These are phyloP conservation scores for Drosophila tristis DNA, from an alignment of 1,140 invertebrate genomes.

Conservation along the genomic window DNA sequence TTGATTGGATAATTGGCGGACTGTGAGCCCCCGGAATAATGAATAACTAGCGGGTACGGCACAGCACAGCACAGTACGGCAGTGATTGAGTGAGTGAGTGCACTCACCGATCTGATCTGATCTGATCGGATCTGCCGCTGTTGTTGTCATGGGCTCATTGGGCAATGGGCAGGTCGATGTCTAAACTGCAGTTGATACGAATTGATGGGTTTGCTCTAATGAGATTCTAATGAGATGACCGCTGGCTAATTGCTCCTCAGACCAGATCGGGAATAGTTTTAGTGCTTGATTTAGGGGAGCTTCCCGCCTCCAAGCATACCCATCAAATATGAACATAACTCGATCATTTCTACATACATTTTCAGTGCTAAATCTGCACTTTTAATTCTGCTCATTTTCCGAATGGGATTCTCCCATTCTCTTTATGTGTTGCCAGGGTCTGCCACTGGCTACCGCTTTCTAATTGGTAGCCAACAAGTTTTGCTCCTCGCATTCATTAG, in stretches of 20 bases:
- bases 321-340: too few species aligned
- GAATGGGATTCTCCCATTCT: too few species aligned
- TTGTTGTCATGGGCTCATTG: constrained; percentile 9
- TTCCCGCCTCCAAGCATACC: too few species aligned
- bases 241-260: constrained; percentile 13
- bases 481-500: constrained; percentile 39
- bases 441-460: neutral
- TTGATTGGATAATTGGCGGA: constrained; percentile 59
- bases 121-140: neutral
- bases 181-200: constrained; percentile 22
- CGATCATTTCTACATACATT: too few species aligned
- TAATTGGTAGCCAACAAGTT: constrained; percentile 19
- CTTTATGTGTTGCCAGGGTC: too few species aligned
- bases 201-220: constrained; percentile 12
- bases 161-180: constrained; percentile 37
- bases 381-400: too few species aligned
- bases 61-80: neutral
- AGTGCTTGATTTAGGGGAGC: too few species aligned
- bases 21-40: neutral
- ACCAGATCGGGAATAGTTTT: too few species aligned
- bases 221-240: neutral
- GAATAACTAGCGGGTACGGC: constrained; percentile 8
- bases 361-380: too few species aligned
- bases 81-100: constrained; percentile 11
- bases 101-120: neutral